Conservation (phyloP, 2,797 vertebrate genomes). For the Hydrocynus forskahlii region DNA sequence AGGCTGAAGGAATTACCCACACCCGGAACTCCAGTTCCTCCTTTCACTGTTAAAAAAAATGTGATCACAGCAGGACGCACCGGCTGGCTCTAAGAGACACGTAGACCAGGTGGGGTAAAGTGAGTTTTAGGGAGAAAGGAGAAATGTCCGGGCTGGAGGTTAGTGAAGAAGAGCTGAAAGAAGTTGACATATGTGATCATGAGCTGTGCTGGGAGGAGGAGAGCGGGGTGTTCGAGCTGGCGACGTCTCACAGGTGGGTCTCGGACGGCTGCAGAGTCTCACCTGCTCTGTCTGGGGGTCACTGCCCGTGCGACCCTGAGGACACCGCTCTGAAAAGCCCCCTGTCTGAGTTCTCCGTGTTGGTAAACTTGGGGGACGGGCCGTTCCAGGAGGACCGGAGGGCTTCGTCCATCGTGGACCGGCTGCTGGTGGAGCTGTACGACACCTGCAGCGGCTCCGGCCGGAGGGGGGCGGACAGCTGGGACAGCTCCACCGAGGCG, state of each 20-base stretch:
- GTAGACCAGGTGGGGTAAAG: background rate
- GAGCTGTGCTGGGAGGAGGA: constrained; percentile 65
- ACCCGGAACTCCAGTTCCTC: constrained; percentile 74
- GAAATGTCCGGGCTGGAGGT: constrained; percentile 34
- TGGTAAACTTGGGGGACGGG: background rate
- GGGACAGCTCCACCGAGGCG: constrained; percentile 90
- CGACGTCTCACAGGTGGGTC: constrained; percentile 9
- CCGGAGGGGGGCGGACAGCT: constrained; percentile 77
- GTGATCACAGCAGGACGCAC: background rate
- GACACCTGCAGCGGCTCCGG: constrained; percentile 77
- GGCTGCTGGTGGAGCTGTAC: constrained; percentile 91
- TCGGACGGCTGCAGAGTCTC: background rate
- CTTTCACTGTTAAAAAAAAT: constrained; percentile 2
- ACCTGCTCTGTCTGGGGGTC: background rate
- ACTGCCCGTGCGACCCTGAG: background rate
- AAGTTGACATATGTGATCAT: constrained; percentile 75
- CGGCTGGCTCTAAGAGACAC: background rate
- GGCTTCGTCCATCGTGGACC: constrained; percentile 88
- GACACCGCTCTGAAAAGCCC: background rate
- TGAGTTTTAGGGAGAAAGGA: background rate
- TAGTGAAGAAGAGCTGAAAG: constrained; percentile 69
- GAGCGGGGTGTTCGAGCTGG: constrained; percentile 68
- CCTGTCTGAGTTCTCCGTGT: background rate
- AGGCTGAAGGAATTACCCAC: constrained; percentile 63
- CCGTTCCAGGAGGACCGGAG: constrained; percentile 22